Evolutionary conservation across 92 coral and sea anemone genomes (phyloP), one percentile per base, ranked within the genome.

Genomic region (Desmophyllum pertusum): DNA sequence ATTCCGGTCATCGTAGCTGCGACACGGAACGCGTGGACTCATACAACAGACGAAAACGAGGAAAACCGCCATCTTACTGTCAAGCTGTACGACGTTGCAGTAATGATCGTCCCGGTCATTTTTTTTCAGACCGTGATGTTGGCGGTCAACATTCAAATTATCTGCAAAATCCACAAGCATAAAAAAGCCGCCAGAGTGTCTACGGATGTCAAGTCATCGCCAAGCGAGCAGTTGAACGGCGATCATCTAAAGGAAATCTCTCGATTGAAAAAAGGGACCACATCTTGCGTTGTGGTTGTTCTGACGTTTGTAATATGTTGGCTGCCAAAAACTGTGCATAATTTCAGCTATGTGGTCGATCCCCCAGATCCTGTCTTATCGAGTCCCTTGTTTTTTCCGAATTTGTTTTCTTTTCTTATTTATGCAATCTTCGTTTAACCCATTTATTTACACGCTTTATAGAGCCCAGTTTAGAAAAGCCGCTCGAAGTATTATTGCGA

Each of bases 391-490:
- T 63, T 90, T 39, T n/a, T 78, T 85, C 55, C 80, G 84, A 66
- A 40, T 93, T 3, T 87, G 93, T 7, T 67, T 93, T 42, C 76
- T 87, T 43, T 90, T 87, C 68, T 80, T 93, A 39, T 90, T 93
- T 71, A 31, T 90, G 0, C 93, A 93, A 76, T 90, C 96, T 0
- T 82, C 85, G 7, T 77, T 93, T 4, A 88, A 93, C 35, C 96
- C 96, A 19, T 87, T 93, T 59, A 87, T 93, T 35, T 93, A 93
- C 84, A 76, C 96, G 14, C 51, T 86, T 23, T 90, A 84, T 21
- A 88, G 93, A 52, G 65, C 83, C 6, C 93, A 90, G 8, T 93
- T 93, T 51, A 79, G 96, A 70, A 30, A 45, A 4, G 86, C 96
- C 17, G 55, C 92, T 6, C n/a, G 46, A 6, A 52, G 55, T 15